Conservation (phyloP, 2,888 invertebrate species). For the Malthinus seriepunctatus region DNA sequence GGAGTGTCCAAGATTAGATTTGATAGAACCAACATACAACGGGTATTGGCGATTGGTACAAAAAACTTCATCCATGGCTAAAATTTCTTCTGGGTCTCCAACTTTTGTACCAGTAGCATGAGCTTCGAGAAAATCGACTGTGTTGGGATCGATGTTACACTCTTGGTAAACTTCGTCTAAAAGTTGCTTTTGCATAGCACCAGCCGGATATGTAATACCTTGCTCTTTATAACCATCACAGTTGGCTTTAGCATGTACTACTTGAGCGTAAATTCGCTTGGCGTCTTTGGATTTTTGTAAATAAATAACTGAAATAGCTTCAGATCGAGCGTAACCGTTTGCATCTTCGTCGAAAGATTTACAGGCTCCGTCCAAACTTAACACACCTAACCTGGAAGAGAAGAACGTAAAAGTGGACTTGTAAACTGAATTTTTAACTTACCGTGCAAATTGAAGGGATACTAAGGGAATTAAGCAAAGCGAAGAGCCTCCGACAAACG, state of each 20-base stretch:
- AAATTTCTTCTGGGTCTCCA: slow-evolving; percentile 91
- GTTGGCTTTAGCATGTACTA: slow-evolving; percentile 47
- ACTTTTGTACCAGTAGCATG: slow-evolving; percentile 83
- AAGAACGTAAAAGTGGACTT: neutral
- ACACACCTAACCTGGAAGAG: slow-evolving; percentile 65
- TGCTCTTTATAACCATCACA: slow-evolving; percentile 51
- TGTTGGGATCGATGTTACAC: slow-evolving; percentile 69
- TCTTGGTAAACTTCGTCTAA: slow-evolving; percentile 69
- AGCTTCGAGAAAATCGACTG: slow-evolving; percentile 81
- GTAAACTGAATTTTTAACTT: slow-evolving; percentile 30
- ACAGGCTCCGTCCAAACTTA: slow-evolving; percentile 85
- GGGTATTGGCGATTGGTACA: slow-evolving; percentile 76
- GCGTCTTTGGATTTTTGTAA: slow-evolving; percentile 67
- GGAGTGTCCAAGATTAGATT: slow-evolving; percentile 92
- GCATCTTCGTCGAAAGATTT: slow-evolving; percentile 87
- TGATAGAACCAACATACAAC: slow-evolving; percentile 85
- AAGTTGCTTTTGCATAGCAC: slow-evolving; percentile 62
- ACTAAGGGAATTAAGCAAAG: slow-evolving; percentile 86
- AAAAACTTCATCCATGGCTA: slow-evolving; percentile 79
- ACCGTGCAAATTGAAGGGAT: slow-evolving; percentile 84
- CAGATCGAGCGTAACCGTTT: slow-evolving; percentile 83
- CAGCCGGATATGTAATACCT: slow-evolving; percentile 51
- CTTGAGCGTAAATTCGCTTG: slow-evolving; percentile 57
- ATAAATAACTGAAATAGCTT: slow-evolving; percentile 71
- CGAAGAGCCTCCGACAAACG: slow-evolving; percentile 87